phyloP scores from a whole-genome alignment of 2,888 invertebrate species.

The Cephonodes hylas region DNA sequence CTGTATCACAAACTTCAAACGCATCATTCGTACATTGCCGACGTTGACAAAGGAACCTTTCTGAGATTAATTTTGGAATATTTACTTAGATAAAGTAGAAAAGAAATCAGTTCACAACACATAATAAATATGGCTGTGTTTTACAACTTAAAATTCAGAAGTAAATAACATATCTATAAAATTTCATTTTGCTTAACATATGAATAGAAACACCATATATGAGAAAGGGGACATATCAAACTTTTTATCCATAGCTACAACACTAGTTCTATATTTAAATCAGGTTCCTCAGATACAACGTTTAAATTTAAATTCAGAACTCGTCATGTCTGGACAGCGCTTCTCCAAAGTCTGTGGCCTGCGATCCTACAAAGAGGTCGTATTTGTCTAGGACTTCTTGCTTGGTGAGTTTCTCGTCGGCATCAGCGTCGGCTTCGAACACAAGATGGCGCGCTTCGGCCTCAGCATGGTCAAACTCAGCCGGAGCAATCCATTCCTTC shows the following conservation, averaged over 20 bases:
- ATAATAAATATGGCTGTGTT: no score
- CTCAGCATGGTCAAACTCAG: conserved; percentile 98
- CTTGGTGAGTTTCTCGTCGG: conserved; percentile 93
- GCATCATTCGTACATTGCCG: neutral
- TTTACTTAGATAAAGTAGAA: no score
- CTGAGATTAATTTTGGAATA: no score
- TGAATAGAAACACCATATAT: no score
- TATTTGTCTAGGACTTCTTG: conserved; percentile 96
- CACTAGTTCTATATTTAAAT: no score
- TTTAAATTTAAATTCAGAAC: conserved; percentile 81
- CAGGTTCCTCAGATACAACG: neutral
- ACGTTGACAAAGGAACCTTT: neutral
- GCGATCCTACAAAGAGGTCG: conserved; percentile 98
- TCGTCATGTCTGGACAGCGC: conserved; percentile 97
- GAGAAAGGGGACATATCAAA: no score
- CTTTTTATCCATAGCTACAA: no score
- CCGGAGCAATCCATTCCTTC: conserved; percentile 95
- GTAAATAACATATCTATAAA: no score
- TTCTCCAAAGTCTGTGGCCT: conserved; percentile 99
- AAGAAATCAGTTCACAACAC: no score
- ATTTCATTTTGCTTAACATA: no score
- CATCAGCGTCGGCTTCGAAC: conserved; percentile 95
- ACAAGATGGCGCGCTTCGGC: conserved; percentile 98
- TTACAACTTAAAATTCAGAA: no score
- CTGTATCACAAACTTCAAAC: neutral